Evolutionary conservation across 2,113 vertebrate species (phyloP), one percentile per base, ranked within the genome.

Genomic region (Odocoileus hemionus): DNA sequence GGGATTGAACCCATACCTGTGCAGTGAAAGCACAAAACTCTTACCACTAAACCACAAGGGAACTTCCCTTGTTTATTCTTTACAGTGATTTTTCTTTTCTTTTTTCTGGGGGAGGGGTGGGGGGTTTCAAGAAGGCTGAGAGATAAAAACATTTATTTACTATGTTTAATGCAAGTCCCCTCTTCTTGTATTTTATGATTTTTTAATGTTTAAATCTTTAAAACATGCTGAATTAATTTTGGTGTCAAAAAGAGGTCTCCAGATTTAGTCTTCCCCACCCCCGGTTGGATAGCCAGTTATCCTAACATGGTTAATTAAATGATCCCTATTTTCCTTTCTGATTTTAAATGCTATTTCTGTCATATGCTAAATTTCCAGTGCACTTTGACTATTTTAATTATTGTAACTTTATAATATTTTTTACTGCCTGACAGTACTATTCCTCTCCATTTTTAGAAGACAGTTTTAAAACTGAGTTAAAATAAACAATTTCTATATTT

Each of bases 371-470:
- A 64, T 95, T 76, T 92, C 16, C 50, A 67, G 28, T 78, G 13
- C 7, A 21, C 82, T 64, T 89, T 64, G 87, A 23, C 19, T 54
- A 2, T 64, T 86, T 94, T 88, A 86, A 61, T 80, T 87, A 88
- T 67, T 58, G 23, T 61, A 64, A 58, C 36, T 94, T 94, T 67
- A 57, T 16, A 26, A 39, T 96, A 61, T 85, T 16, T 89, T 52
- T 89, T 89, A 57, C 30, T 95, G 16, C 50, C 26, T 93, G 36
- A 12, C 76, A 86, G 54, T 85, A 58, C 26, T 89, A 70, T 84
- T 96, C 23, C 28, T 80, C 19, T 86, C 45, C 28, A 86, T 12
- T 78, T 95, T 94, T 96, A 90, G 61, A 92, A 97, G 60, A 84
- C 85, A 90, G 5, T 90, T 95, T 92, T 74, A 67, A 92, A 96